phyloP scores from a whole-genome alignment of 1,140 invertebrate genomes.

The Aphaenogaster rudis region DNA sequence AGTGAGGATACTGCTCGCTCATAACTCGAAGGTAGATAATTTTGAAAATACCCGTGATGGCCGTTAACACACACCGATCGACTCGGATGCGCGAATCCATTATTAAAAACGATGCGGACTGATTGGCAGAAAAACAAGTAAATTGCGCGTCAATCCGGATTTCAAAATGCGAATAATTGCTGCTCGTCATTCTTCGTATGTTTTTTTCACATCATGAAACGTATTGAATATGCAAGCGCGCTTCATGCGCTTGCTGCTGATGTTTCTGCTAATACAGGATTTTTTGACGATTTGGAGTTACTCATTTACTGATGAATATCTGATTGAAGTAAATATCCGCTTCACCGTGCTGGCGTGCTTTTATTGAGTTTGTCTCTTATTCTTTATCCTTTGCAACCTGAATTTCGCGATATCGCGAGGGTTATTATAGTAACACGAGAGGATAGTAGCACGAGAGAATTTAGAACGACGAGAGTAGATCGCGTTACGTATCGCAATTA shows the following conservation, averaged over 20 bases:
- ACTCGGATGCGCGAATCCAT: background rate
- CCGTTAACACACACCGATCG: slow-evolving; percentile 3
- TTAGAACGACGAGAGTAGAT: slow-evolving; percentile 30
- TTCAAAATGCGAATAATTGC: slow-evolving; percentile 35
- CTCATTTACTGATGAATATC: slow-evolving; percentile 11
- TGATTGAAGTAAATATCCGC: background rate
- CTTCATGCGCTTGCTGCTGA: background rate
- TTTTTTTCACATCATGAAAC: background rate
- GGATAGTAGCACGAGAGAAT: background rate
- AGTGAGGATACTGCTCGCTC: slow-evolving; percentile 94
- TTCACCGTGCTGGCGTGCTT: background rate
- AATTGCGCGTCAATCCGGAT: slow-evolving; percentile 29
- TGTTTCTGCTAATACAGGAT: background rate
- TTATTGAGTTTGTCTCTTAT: background rate
- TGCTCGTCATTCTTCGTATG: background rate
- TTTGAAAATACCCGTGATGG: background rate
- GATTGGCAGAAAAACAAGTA: slow-evolving; percentile 42
- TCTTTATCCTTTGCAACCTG: background rate
- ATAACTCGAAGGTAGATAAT: slow-evolving; percentile 94
- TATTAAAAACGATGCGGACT: slow-evolving; percentile 21
- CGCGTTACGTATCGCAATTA: slow-evolving; percentile 63
- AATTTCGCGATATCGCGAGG: background rate
- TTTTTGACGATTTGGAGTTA: background rate
- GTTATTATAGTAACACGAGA: background rate
- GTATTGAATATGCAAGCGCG: background rate